Evolutionary conservation across 2,113 vertebrate genomes (phyloP), one percentile per base, ranked within the genome.

Genomic region (Pomatorhinus ruficollis): DNA sequence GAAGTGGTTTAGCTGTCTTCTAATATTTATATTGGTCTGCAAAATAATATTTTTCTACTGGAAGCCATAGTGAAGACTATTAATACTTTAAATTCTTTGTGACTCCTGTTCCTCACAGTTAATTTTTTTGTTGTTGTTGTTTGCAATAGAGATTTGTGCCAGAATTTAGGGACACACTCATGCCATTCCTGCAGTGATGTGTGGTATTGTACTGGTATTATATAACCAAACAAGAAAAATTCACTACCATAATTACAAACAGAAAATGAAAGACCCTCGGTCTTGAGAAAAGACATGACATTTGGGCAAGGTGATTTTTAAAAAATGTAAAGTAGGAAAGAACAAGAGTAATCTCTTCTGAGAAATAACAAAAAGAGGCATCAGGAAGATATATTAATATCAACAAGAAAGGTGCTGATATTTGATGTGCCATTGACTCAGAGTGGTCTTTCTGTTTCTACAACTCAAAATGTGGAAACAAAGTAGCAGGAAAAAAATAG

Each of bases 41-140:
- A 12, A 78, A 66, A 4, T 2, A 69, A 3, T 68, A 52, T 21
- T 17, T 78, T 68, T 80, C 30, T 31, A 33, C 22, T 39, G 15
- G 13, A 9, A 68, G 15, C 1, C 21, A 25, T 31, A 42, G 13
- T 31, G 39, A 59, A 57, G 16, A 40, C 23, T 17, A 75, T 37
- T 37, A 54, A 63, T 53, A 66, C 18, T 83, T 86, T n/a, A 71
- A 39, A 13, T 35, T 54, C 27, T 44, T 42, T 68, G 30, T 76
- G 23, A 61, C 13, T 61, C 3, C 4, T 2, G 1, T 8, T 45
- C 5, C 2, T 5, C 4, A 2, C 3, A 15, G 5, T 30, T 50
- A 37, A 12, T 5, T 1, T 17, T 25, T 42, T 44, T 23, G 40
- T 33, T 50, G 31, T 22, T 53, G 5, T 28, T 27, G 3, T 8